Base-by-base conservation (phyloP, 1,140 invertebrate species). In the Spodoptera litura region DNA sequence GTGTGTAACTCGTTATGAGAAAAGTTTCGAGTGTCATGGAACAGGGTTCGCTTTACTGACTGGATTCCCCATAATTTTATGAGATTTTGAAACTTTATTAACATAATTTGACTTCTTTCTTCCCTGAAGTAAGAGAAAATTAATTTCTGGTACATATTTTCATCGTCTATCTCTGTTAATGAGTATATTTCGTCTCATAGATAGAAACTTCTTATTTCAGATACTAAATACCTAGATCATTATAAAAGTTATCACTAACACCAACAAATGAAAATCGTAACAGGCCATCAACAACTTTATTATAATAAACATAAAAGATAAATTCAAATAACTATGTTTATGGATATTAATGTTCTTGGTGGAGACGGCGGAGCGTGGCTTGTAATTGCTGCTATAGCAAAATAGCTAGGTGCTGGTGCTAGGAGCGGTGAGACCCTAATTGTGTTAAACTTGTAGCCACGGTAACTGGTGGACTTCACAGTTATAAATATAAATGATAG, bases 311-410 rank as follows among this genome's bases (percentile, higher is more conserved):
- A 20, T 38, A 56, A 20, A 71, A 75, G 61, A 51, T 61, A 62
- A 62, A 74, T 62, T 56, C 38, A 61, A 61, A 61, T 61, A 13
- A 61, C 38, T 74, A 53, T 61, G 11, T 20, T 12, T 44, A 74
- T 74, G 51, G 62, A 74, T 74, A 74, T 74, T 44, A 51, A 62
- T 25, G 44, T 35, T 10, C 35, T 74, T 61, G 27, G 25, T 25
- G 25, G 20, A 51, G 2, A 13, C 58, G 27, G 1, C 49, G 55
- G 31, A 5, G 12, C 52, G 2, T 49, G 59, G 11, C 59, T 44
- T n/a, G 20, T 62, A 75, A 64, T 35, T 51, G 27, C 64, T 64
- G 64, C 15, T 27, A 53, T 62, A 25, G 56, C n/a, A n/a, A n/a
- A 5, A 62, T 38, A 64, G 51, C 44, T 75, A 31, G n/a, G n/a